These are phyloP conservation scores for Oncorhynchus gorbuscha DNA, from an alignment of 2,113 vertebrate genomes.

Conservation along the genomic window DNA sequence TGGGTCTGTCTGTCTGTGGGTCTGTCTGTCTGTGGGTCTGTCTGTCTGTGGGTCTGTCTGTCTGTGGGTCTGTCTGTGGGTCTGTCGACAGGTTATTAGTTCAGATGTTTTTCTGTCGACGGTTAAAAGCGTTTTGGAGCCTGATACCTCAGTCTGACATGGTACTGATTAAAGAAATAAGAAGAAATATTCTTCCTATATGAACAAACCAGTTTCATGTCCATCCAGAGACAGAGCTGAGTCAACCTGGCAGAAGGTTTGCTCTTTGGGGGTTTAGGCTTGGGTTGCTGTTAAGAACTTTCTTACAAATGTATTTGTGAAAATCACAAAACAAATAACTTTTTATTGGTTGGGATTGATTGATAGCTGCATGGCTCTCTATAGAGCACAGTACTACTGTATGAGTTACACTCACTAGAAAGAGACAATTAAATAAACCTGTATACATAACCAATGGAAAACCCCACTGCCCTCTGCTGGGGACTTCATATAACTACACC, in stretches of 20 bases:
- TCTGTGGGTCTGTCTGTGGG: too few species aligned
- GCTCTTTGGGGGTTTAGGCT: too few species aligned
- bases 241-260: slow-evolving; percentile 41
- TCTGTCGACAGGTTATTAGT: too few species aligned
- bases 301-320: too few species aligned
- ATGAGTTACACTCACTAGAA: neutral
- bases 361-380: neutral
- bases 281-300: too few species aligned
- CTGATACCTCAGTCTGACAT: slow-evolving; percentile 19
- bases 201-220: slow-evolving; percentile 38
- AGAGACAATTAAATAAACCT: neutral
- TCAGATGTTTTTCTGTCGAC: too few species aligned
- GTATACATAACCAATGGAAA: neutral
- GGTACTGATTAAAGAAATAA: slow-evolving; percentile 30
- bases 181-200: slow-evolving; percentile 33
- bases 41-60: too few species aligned
- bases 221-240: slow-evolving; percentile 30
- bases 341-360: too few species aligned
- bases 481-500: neutral
- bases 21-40: too few species aligned
- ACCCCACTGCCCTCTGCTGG: slow-evolving; percentile 41
- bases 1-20: too few species aligned
- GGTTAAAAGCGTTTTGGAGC: slow-evolving; percentile 25
- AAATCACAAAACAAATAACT: too few species aligned
- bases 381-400: neutral